phyloP scores from a whole-genome alignment of 2,797 vertebrate genomes.

The Microtus obscurus region DNA sequence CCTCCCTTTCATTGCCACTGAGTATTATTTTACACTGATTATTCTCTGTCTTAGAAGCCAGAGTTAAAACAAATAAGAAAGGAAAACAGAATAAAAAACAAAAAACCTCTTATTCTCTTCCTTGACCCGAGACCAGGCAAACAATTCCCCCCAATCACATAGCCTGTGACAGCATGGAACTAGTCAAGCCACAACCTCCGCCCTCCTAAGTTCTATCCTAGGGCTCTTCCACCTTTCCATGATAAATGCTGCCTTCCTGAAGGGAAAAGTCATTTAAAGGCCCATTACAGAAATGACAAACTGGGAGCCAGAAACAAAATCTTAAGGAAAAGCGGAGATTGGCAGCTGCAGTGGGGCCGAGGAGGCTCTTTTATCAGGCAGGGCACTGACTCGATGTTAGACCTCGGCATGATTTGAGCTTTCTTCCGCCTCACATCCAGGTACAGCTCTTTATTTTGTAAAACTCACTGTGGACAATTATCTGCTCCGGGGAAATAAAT shows the following conservation, averaged over 20 bases:
- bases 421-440: constrained; percentile 58
- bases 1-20: neutral
- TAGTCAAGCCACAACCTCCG: neutral
- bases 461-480: constrained; percentile 65
- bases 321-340: constrained; percentile 50
- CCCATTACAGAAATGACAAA: constrained; percentile 76
- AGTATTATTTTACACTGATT: neutral
- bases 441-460: constrained; percentile 50
- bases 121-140: constrained; percentile 53
- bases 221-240: constrained; percentile 7
- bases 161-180: neutral
- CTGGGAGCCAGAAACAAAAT: constrained; percentile 71
- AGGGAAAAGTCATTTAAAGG: constrained; percentile 75
- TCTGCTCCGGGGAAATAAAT: constrained; percentile 68
- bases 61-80: constrained; percentile 14
- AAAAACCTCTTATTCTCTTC: neutral
- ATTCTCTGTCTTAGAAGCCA: constrained; percentile 22
- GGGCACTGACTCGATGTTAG: constrained; percentile 53
- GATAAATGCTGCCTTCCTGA: constrained; percentile 67
- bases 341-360: constrained; percentile 1
- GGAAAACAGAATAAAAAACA: constrained; percentile 6
- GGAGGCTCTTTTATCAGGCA: constrained; percentile 51
- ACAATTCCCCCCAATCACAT: constrained; percentile 44
- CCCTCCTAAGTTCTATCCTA: constrained; percentile 14
- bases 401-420: constrained; percentile 54